Evolutionary conservation across 53 echinoderm and acorn worm species (phyloP).

Genomic region (Arbacia lixula): DNA sequence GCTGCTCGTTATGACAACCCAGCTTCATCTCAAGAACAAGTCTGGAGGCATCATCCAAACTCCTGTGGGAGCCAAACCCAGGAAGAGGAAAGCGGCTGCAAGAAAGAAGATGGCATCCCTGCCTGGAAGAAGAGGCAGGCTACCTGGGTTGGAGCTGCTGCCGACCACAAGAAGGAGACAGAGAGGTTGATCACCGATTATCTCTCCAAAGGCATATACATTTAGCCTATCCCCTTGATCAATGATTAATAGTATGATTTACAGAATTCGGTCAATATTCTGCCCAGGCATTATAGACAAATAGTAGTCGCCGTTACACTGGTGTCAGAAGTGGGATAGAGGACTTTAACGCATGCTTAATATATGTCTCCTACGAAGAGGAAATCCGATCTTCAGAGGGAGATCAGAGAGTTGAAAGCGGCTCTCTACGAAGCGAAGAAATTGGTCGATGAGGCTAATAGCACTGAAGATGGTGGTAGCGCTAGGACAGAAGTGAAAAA

Average conservation of each 20-base stretch:
- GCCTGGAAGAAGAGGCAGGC: background rate
- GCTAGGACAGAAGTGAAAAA: background rate
- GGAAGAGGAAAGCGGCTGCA: background rate
- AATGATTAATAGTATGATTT: too few relatives aligned
- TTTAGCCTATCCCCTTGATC: background rate
- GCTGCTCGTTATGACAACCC: background rate
- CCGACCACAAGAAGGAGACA: slow-evolving; percentile 4
- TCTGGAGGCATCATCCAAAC: background rate
- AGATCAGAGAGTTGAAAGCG: slow-evolving; percentile 1
- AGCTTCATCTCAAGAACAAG: slow-evolving; percentile 3
- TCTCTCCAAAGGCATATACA: slow-evolving; percentile 7
- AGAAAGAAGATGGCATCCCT: background rate
- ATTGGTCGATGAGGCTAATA: background rate
- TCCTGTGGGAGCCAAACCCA: slow-evolving; percentile 18
- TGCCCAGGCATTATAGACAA: too few relatives aligned
- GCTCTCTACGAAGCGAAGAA: background rate
- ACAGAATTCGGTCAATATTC: too few relatives aligned
- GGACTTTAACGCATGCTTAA: slow-evolving; percentile 4
- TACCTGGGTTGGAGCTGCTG: slow-evolving; percentile 1
- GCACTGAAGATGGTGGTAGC: background rate
- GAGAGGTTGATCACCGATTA: slow-evolving; percentile 16
- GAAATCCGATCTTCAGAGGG: slow-evolving; percentile 1
- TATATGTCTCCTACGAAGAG: background rate
- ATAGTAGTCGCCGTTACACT: too few relatives aligned
- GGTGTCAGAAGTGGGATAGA: too few relatives aligned